Evolutionary conservation across 2,113 vertebrate genomes (phyloP).

Genomic region (Cinclus cinclus): DNA sequence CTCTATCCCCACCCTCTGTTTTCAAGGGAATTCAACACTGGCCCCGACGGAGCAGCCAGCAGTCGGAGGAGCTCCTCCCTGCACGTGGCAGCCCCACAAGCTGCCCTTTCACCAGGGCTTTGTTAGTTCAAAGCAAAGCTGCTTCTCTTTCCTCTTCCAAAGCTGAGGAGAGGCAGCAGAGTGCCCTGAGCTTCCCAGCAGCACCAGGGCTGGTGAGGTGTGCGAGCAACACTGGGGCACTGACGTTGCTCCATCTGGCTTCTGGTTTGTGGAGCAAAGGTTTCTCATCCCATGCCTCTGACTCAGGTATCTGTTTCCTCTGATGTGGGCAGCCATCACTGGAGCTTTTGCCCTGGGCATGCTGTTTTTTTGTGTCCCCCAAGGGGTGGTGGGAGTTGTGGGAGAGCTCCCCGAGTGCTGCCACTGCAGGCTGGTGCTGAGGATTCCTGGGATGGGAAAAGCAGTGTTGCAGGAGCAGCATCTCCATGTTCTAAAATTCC

Average conservation of each 20-base stretch:
- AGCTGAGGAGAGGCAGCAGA: neutral
- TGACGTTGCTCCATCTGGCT: neutral
- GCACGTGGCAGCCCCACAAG: neutral
- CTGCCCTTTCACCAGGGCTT: slow-evolving; percentile 33
- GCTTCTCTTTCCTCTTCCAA: slow-evolving; percentile 32
- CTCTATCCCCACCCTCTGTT: slow-evolving; percentile 62
- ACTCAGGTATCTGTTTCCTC: slow-evolving; percentile 43
- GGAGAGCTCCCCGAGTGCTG: neutral
- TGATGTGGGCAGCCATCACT: slow-evolving; percentile 16
- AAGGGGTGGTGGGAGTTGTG: neutral
- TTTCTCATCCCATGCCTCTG: slow-evolving; percentile 24
- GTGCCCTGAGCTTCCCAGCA: slow-evolving; percentile 16
- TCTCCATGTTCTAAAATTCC: neutral
- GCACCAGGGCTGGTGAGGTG: neutral
- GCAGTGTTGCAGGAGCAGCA: neutral
- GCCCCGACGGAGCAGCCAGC: neutral
- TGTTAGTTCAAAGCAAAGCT: slow-evolving; percentile 36
- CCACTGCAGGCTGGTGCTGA: fast-evolving
- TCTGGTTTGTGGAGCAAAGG: slow-evolving; percentile 1
- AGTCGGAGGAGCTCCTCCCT: slow-evolving; percentile 41
- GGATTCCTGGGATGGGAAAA: neutral
- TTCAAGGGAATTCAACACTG: slow-evolving; percentile 56
- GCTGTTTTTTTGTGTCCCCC: neutral
- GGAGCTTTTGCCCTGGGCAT: neutral
- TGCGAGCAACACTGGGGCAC: neutral